Conservation (phyloP, 53 echinoderm and acorn worm species). For the Paracentrotus lividus region DNA sequence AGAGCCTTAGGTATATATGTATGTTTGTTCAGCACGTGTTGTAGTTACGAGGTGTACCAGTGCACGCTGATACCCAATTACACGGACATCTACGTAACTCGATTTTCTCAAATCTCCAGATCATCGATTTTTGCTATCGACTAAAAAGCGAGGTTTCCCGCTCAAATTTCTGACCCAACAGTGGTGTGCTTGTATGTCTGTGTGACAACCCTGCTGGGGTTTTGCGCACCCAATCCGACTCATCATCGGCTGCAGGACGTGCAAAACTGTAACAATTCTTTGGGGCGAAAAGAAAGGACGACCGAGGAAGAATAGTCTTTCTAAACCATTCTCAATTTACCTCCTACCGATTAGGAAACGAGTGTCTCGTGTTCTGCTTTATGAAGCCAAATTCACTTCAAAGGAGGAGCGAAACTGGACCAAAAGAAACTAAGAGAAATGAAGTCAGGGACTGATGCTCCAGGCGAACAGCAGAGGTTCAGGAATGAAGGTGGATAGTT, state of each 20-base stretch:
- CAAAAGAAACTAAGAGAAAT: conserved; percentile 10
- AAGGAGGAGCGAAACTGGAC: conserved; percentile 48
- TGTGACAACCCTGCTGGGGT: conserved; percentile 62
- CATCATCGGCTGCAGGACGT: conserved; percentile 14
- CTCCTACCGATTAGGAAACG: conserved; percentile 54
- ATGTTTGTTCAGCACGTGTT: conserved; percentile 66
- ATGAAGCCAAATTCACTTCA: not conserved
- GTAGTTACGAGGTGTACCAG: conserved; percentile 15
- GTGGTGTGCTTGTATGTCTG: conserved; percentile 46
- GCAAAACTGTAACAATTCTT: conserved; percentile 58
- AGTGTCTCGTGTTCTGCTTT: conserved; percentile 11
- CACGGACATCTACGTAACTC: conserved; percentile 57
- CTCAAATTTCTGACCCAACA: conserved; percentile 46
- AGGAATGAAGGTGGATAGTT: conserved; percentile 52
- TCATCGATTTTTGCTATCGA: conserved; percentile 66
- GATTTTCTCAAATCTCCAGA: conserved; percentile 68
- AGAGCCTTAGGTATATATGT: conserved; percentile 37
- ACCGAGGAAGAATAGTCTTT: conserved; percentile 55
- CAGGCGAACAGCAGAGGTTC: conserved; percentile 54
- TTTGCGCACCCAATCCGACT: conserved; percentile 11
- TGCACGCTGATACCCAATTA: conserved; percentile 65
- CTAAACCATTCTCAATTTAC: conserved; percentile 48
- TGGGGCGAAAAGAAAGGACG: conserved; percentile 36
- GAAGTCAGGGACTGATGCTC: conserved; percentile 56
- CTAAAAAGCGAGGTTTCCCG: conserved; percentile 62